Evolutionary conservation across 2,888 invertebrate genomes (phyloP).

Genomic region (Catocala sponsa): DNA sequence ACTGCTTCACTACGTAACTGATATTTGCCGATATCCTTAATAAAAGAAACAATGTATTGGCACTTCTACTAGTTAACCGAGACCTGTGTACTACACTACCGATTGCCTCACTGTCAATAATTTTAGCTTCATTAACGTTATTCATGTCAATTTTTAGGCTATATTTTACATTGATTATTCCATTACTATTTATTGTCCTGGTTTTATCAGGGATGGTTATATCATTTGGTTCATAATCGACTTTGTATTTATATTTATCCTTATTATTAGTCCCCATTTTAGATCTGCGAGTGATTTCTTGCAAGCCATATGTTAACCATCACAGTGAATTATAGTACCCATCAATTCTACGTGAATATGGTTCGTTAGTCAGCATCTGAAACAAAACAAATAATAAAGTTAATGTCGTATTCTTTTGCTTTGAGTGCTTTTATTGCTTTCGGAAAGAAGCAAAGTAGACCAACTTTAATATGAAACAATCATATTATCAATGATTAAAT

Average conservation of each 20-base stretch:
- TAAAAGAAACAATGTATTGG: slow-evolving; percentile 78
- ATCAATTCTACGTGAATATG: slow-evolving; percentile 1
- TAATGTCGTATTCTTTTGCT: not conserved
- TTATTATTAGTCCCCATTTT: slow-evolving; percentile 35
- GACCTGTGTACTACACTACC: slow-evolving; percentile 33
- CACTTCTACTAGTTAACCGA: slow-evolving; percentile 73
- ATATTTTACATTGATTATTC: slow-evolving; percentile 19
- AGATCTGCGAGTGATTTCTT: slow-evolving; percentile 17
- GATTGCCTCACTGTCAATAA: slow-evolving; percentile 25
- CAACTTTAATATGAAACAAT: no score
- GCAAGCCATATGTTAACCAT: slow-evolving; percentile 25
- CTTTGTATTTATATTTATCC: slow-evolving; percentile 16
- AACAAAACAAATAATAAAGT: slow-evolving; percentile 36
- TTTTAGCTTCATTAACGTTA: slow-evolving; percentile 25
- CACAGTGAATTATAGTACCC: not conserved
- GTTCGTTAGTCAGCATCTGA: slow-evolving; percentile 37
- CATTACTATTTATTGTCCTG: slow-evolving; percentile 16
- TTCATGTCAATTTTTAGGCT: slow-evolving; percentile 27
- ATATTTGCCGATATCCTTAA: slow-evolving; percentile 68
- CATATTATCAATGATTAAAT: no score
- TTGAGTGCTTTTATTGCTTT: not conserved
- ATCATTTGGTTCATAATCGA: slow-evolving; percentile 13
- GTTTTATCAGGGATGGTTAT: slow-evolving; percentile 11
- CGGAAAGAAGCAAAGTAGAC: no score
- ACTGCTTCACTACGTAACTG: slow-evolving; percentile 56